These are phyloP conservation scores for Pimephales promelas DNA, from an alignment of 2,113 vertebrate species.

Conservation along the genomic window DNA sequence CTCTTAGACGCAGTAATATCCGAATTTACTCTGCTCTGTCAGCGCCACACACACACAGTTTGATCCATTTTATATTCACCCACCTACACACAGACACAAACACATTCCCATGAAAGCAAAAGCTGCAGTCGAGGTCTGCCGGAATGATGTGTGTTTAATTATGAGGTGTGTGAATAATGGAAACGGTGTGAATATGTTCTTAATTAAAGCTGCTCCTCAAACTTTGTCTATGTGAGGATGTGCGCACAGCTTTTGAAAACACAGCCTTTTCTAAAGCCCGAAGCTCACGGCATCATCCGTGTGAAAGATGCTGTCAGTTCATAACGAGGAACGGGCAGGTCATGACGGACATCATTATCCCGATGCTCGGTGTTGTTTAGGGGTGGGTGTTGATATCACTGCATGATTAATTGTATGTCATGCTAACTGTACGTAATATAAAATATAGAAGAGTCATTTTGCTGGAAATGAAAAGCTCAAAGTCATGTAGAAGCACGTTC, in stretches of 20 bases:
- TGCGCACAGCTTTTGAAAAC: not conserved
- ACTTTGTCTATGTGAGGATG: not conserved
- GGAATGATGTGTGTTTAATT: constrained; percentile 28
- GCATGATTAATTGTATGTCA: not conserved
- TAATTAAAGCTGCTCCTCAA: constrained; percentile 1
- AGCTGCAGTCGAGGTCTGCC: constrained; percentile 28
- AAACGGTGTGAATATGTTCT: not conserved
- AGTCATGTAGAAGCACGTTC: not conserved
- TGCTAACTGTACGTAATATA: not conserved
- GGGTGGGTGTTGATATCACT: not conserved
- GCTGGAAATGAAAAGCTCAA: not conserved
- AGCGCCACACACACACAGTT: not conserved
- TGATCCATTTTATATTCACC: not conserved
- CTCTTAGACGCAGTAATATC: not conserved
- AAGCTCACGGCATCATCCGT: not conserved
- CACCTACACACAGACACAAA: constrained; percentile 21
- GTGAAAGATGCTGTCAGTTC: not conserved
- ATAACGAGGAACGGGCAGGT: not conserved
- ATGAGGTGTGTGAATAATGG: constrained; percentile 18
- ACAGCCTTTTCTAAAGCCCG: not conserved
- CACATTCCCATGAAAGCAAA: not conserved
- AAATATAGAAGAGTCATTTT: not conserved
- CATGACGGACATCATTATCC: not conserved
- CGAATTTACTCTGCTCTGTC: not conserved
- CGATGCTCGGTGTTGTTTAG: not conserved